Evolutionary conservation across 2,888 invertebrate species (phyloP).

Genomic region (Hirtodrosophila cameraria): DNA sequence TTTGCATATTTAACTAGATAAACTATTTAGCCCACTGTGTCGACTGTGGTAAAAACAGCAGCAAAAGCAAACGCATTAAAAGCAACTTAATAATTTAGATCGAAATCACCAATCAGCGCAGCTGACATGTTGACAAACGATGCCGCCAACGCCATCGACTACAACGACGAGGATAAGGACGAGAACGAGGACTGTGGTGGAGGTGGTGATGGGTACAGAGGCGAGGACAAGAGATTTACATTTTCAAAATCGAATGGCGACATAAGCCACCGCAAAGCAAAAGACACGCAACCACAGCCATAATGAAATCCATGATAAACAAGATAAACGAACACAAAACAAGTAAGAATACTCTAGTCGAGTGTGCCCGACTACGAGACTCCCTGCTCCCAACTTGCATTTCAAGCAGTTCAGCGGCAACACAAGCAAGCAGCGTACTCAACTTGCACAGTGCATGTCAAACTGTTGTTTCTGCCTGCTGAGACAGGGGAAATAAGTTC

Average conservation of each 20-base stretch:
- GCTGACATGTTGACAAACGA: conserved; percentile 79
- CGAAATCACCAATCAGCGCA: conserved; percentile 76
- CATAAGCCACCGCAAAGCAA: conserved; percentile 79
- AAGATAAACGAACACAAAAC: conserved; percentile 72
- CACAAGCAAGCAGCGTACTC: too few relatives aligned
- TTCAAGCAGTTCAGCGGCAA: too few relatives aligned
- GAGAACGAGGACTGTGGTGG: background rate
- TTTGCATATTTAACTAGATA: too few relatives aligned
- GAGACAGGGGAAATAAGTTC: too few relatives aligned
- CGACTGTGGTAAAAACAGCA: conserved; percentile 16
- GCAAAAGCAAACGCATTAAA: conserved; percentile 74
- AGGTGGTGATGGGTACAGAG: conserved; percentile 5
- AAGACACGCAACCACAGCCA: conserved; percentile 75
- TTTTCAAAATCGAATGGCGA: conserved; percentile 77
- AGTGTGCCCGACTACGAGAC: too few relatives aligned
- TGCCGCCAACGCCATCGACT: conserved; percentile 54
- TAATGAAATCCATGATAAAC: conserved; percentile 77
- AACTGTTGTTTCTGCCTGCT: too few relatives aligned
- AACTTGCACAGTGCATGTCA: too few relatives aligned
- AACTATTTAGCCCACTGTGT: too few relatives aligned
- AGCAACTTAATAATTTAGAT: conserved; percentile 78
- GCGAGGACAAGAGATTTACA: conserved; percentile 74
- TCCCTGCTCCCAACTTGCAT: too few relatives aligned
- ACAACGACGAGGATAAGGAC: conserved; percentile 2
- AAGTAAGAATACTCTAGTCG: too few relatives aligned